phyloP scores from a whole-genome alignment of 1,140 invertebrate genomes.

The Ladona fulva region DNA sequence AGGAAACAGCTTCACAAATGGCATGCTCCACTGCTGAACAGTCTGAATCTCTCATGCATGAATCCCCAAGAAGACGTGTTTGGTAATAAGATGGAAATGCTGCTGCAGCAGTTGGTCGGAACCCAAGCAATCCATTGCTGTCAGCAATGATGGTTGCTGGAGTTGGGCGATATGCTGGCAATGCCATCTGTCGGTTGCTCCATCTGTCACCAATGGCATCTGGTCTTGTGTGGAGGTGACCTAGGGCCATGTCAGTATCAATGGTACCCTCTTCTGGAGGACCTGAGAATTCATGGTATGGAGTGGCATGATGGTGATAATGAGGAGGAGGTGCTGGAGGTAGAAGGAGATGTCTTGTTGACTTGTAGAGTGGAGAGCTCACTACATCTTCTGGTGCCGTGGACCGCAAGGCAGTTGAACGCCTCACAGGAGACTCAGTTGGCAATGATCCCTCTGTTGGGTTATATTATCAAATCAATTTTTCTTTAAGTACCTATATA shows the following conservation, averaged over 20 bases:
- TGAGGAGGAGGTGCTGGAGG: slow-evolving; percentile 31
- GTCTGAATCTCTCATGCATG: slow-evolving; percentile 61
- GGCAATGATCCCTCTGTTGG: background rate
- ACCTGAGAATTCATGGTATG: background rate
- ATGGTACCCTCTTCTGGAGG: background rate
- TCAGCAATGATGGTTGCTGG: slow-evolving; percentile 50
- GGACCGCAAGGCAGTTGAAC: slow-evolving; percentile 66
- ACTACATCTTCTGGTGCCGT: slow-evolving; percentile 63
- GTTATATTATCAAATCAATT: slow-evolving; percentile 22
- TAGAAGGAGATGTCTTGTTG: slow-evolving; percentile 64
- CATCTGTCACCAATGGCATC: background rate
- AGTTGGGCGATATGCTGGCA: slow-evolving; percentile 44
- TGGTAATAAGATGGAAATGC: slow-evolving; percentile 28
- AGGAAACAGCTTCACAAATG: background rate
- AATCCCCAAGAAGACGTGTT: slow-evolving; percentile 62
- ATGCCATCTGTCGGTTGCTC: slow-evolving; percentile 20
- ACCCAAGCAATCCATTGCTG: slow-evolving; percentile 21
- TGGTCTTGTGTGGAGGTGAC: background rate
- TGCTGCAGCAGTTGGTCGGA: slow-evolving; percentile 27
- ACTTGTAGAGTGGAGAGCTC: slow-evolving; percentile 65
- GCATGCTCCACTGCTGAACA: slow-evolving; percentile 47
- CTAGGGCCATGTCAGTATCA: background rate
- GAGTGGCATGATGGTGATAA: background rate
- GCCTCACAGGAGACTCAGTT: slow-evolving; percentile 62
- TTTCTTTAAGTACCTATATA: too few relatives aligned